Evolutionary conservation across 2,888 invertebrate genomes (phyloP), one percentile per base, ranked within the genome.

Genomic region (Meloe dianella): DNA sequence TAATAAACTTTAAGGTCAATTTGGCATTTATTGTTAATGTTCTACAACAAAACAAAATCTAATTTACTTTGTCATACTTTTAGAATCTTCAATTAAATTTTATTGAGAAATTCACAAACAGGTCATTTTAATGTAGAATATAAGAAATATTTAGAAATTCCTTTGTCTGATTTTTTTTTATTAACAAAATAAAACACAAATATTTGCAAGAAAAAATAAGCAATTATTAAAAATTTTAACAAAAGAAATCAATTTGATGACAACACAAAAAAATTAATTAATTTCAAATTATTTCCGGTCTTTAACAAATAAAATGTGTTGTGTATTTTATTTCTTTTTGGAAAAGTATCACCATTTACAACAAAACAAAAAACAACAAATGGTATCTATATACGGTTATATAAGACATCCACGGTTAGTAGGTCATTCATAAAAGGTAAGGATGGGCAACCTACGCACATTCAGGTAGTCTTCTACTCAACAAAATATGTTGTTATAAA

Each of bases 381-480:
- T 14, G 10, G 60, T 27, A 24, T 62, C 62, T 65, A 62, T 65
- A 51, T 68, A 60, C 63, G 65, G 63, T 63, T 60, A 59, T 58
- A 65, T 64, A 57, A 61, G 57, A 63, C 24, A 32, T 35, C 60
- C 20, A 61, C 68, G 68, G 68, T 68, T 68, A 68, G 68, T 68
- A 68, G 68, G 68, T 68, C 68, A 68, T 63, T 64, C 60, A 59
- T 57, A 66, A 66, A 68, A 62, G 68, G 66, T 66, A 64, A 68
- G 57, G 68, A 68, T 66, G 66, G 63, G 29, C 68, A 59, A 61
- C 68, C 68, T 68, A 68, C 68, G 59, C 65, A 41, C 64, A 64
- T 65, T 61, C 67, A 67, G 67, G 67, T 67, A 67, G 63, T 66
- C 59, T 66, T n/a, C 32, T 41, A 47, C 54, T 58, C 47, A 20